Base-by-base conservation (phyloP, 2,797 vertebrate genomes). In the Molossus molossus region DNA sequence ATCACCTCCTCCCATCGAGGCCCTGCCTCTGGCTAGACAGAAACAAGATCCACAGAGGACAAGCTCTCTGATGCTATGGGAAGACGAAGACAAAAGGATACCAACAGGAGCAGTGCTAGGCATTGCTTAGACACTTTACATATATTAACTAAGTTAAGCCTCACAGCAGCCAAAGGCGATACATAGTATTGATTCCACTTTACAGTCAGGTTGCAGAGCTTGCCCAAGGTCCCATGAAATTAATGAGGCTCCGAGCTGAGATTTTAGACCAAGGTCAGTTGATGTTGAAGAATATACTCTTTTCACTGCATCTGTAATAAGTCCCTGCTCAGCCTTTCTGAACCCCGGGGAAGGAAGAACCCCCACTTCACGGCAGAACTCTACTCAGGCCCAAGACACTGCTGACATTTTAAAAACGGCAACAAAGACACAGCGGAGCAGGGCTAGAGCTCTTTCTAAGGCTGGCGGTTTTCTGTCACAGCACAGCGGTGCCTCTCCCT, bases 11-110 rank as follows among this genome's bases (percentile, higher is more conserved):
- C 76, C 55, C 60, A 10, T 8, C 25, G 64, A 60, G 64, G 7
- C n/a, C 82, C 23, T 64, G 70, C 75, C 48, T 77, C 87, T 91
- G 65, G 53, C n/a, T 80, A 13, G 27, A 37, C 81, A 87, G n/a
- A 73, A 70, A 82, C 15, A 69, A 87, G 15, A 90, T 48, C 13
- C 27, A 23, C 14, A 67, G 77, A 72, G 40, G 29, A 81, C 33
- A 62, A 60, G 17, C 29, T 65, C 62, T 75, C 25, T 23, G 25
- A 25, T 37, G 29, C 37, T n/a, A 0, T 25, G 18, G 48, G 75
- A 62, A 73, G 50, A 94, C 48, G 87, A 55, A 81, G 25, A 60
- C 75, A 62, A 69, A 65, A n/a, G 9, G 62, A 20, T 7, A 7
- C 27, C 15, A 10, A n/a, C 0, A 55, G 45, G 14, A 85, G 57